Percentiles rank a stretch among this genome's conserved stretches.
Evolutionary conservation across 2,888 invertebrate species (phyloP).

Genomic region (Chirona hameri): DNA sequence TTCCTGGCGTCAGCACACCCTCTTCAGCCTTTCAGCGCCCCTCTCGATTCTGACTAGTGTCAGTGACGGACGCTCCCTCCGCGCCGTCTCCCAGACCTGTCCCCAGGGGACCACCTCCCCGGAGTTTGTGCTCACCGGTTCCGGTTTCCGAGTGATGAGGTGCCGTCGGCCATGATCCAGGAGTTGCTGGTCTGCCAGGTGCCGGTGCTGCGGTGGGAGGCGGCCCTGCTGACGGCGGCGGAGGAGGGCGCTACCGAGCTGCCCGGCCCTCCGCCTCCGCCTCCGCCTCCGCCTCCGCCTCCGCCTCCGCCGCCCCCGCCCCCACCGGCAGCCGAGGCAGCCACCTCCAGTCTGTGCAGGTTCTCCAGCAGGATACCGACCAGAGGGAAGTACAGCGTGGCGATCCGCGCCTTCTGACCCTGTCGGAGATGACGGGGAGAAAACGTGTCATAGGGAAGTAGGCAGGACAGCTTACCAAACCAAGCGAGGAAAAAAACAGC

Average conservation of each 20-base stretch:
- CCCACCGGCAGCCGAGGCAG: slow-evolving; percentile 44
- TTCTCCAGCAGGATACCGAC: slow-evolving; percentile 83
- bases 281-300: slow-evolving; percentile 31
- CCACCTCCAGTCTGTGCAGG: slow-evolving; percentile 62
- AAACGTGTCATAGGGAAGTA: background rate
- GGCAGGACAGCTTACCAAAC: too few species aligned
- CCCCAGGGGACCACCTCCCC: too few species aligned
- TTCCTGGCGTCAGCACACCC: too few species aligned
- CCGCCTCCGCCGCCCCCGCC: slow-evolving; percentile 30
- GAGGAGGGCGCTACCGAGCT: slow-evolving; percentile 57
- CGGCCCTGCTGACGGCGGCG: slow-evolving; percentile 34
- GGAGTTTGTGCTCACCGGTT: background rate
- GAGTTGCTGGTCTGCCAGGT: slow-evolving; percentile 13
- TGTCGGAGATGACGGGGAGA: slow-evolving; percentile 40
- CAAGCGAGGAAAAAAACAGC: too few species aligned
- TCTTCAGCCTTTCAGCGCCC: too few species aligned
- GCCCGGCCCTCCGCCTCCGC: slow-evolving; percentile 32
- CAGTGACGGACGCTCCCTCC: too few species aligned
- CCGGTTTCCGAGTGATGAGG: background rate
- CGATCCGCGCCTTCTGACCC: slow-evolving; percentile 77
- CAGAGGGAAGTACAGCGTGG: slow-evolving; percentile 87
- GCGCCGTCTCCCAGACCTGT: too few species aligned
- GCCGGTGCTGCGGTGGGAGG: background rate
- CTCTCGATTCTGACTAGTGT: too few species aligned
- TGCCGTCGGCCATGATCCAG: background rate